Evolutionary conservation across 2,797 vertebrate species (phyloP).

Genomic region (Tympanoctomys barrerae): DNA sequence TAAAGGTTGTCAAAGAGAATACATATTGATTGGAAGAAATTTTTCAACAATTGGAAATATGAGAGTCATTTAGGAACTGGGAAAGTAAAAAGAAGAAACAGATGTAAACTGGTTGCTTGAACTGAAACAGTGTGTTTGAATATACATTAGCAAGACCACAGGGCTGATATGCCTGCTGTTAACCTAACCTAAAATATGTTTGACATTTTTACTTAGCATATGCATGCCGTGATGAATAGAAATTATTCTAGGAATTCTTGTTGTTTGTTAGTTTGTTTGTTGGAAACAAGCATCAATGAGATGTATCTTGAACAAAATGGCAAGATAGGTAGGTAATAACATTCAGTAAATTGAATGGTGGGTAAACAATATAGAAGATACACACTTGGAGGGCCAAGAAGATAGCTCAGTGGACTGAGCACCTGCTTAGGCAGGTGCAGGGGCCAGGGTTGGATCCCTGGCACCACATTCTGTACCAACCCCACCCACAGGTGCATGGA

Average conservation of each 20-base stretch:
- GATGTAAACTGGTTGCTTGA: slow-evolving; percentile 4
- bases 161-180: not conserved
- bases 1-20: not conserved
- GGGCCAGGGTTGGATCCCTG: too few relatives aligned
- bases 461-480: too few relatives aligned
- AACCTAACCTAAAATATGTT: slow-evolving; percentile 19
- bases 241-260: not conserved
- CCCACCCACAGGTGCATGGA: too few relatives aligned
- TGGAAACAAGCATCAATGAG: not conserved
- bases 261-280: slow-evolving; percentile 6
- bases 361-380: not conserved
- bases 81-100: not conserved
- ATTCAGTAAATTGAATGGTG: not conserved
- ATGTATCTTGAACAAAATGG: not conserved
- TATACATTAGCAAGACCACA: slow-evolving; percentile 6
- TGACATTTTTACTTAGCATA: not conserved
- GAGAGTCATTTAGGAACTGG: not conserved
- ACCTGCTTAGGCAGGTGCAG: too few relatives aligned
- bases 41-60: slow-evolving; percentile 22
- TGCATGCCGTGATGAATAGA: not conserved
- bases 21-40: not conserved
- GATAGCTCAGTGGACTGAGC: too few relatives aligned
- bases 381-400: not conserved
- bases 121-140: not conserved
- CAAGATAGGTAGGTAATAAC: not conserved